Base-by-base conservation (phyloP, 2,888 invertebrate genomes). In the Andrena haemorrhoa region DNA sequence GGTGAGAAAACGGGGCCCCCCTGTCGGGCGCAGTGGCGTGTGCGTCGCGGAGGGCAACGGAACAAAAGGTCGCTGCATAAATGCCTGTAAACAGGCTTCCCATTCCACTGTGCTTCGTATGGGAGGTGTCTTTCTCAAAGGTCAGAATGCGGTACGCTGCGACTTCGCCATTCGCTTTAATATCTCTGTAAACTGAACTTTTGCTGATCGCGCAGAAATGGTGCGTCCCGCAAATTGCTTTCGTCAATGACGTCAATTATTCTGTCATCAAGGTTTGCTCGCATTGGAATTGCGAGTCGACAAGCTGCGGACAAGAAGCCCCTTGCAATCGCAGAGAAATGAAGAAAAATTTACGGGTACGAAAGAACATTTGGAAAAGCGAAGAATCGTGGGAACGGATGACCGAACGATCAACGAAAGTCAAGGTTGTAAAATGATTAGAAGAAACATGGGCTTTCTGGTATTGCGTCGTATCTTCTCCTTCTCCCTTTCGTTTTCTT, bases 141-240 rank as follows among this genome's bases (percentile, higher is more conserved):
- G 41, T 41, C 41, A 41, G 41, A 41, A 41, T 41, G 16, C 16
- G 35, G 12, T 35, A 3, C 35, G 35, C 12, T 2, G 35, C 35
- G 12, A 41, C 33, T 7, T 33, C 61, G 33, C 10, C 10, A 2
- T 23, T 16, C 20, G 23, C 23, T 35, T 33, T 20, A 63, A 63
- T 63, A 35, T 23, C 63, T 7, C 35, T 35, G 35, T 35, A 23
- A 63, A 63, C 33, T 63, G 63, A 63, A 63, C 23, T 63, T 63
- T 35, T 26, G 63, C 12, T 23, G 23, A 63, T 63, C 23, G 63
- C 10, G 2, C 33, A 33, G 33, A 10, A 10, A 0, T 10, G 2
- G 10, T 10, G 2, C 35, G 35, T 35, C 35, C 10, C 35, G 35
- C 35, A 35, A 35, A 35, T 35, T 12, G 35, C 35, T 7, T 8